These are phyloP conservation scores for Alviniconcha marisindica DNA, from an alignment of 1,140 invertebrate species.

Conservation along the genomic window DNA sequence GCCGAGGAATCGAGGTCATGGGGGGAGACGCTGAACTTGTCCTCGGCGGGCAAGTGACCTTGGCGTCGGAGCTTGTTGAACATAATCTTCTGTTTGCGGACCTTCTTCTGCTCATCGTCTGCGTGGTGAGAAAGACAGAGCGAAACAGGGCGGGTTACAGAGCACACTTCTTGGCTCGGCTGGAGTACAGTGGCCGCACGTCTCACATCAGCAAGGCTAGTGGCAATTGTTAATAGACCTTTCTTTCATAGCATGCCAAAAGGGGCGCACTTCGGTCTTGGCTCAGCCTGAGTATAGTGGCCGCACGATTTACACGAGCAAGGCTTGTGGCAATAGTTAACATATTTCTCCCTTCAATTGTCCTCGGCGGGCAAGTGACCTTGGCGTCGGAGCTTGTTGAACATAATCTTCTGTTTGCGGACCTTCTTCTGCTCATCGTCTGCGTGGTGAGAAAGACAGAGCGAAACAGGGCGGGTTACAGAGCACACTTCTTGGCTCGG, in stretches of 20 bases:
- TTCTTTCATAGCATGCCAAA: too few species aligned
- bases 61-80: conserved; percentile 84
- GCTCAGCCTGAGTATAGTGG: too few species aligned
- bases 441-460: conserved; percentile 47
- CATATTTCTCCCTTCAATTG: too few species aligned
- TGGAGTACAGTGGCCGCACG: too few species aligned
- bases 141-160: background rate
- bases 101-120: conserved; percentile 87
- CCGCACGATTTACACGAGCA: too few species aligned
- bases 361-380: conserved; percentile 64
- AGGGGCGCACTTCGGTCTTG: too few species aligned
- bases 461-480: background rate
- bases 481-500: too few species aligned
- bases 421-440: conserved; percentile 88
- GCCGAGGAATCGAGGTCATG: conserved; percentile 34
- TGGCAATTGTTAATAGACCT: too few species aligned
- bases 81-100: conserved; percentile 93
- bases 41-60: conserved; percentile 62
- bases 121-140: conserved; percentile 38
- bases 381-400: conserved; percentile 83
- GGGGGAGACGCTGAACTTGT: conserved; percentile 54
- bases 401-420: conserved; percentile 93
- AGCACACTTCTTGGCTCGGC: too few species aligned
- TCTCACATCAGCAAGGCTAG: too few species aligned
- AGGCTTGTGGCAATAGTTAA: too few species aligned